Percentiles rank a stretch among this genome's conserved stretches.
Conservation (phyloP, 2,113 vertebrate species). For the Himantopus leucocephalus region DNA sequence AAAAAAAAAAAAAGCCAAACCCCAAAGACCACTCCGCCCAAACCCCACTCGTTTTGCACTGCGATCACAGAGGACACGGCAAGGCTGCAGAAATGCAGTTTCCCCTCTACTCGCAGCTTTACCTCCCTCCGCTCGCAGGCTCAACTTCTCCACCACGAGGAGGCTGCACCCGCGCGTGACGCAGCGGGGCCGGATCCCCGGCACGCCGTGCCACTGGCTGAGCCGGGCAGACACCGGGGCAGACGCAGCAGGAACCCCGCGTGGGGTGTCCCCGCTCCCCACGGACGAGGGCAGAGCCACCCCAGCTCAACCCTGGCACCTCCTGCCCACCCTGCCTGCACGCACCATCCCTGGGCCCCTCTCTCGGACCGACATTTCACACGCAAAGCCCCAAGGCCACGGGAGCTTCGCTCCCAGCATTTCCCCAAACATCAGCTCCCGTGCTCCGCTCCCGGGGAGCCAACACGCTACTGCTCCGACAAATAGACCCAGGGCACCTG, state of each 20-base stretch:
- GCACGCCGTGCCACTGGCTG: not conserved
- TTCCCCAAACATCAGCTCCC: not conserved
- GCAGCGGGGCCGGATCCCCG: fast-evolving
- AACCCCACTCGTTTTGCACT: not conserved
- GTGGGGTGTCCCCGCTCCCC: not conserved
- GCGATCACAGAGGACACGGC: fast-evolving
- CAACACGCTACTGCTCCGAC: not conserved
- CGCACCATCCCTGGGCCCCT: fast-evolving
- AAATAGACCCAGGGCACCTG: not conserved
- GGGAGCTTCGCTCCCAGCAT: not conserved
- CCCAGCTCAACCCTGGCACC: not conserved
- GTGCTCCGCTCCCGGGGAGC: not conserved
- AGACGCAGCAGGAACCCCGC: fast-evolving
- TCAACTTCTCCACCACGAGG: not conserved
- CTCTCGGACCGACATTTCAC: fast-evolving
- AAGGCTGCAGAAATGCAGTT: not conserved
- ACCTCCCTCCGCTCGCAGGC: not conserved
- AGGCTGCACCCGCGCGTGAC: fast-evolving
- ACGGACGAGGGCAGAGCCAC: fast-evolving
- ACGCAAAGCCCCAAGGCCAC: not conserved
- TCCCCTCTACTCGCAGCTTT: not conserved
- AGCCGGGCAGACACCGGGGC: not conserved
- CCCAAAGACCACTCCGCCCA: too few species aligned
- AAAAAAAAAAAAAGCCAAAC: not conserved
- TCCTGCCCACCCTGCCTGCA: too few species aligned